phyloP scores from a whole-genome alignment of 2,113 vertebrate genomes.

The Numida meleagris region DNA sequence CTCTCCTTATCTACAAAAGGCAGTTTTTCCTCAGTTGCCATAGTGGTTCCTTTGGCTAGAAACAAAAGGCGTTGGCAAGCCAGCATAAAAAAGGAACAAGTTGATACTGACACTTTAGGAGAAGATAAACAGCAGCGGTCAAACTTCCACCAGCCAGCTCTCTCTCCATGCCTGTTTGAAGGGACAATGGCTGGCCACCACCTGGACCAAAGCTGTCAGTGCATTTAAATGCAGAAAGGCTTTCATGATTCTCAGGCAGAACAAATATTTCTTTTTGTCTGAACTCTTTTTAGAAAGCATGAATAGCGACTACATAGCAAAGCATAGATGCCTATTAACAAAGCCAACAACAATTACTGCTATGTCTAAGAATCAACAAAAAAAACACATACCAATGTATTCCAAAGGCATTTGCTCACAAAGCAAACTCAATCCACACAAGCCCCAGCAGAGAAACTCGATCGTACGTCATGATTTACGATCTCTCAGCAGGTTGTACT shows the following conservation, averaged over 20 bases:
- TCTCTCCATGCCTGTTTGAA: background rate
- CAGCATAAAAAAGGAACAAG: background rate
- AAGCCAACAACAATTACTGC: constrained; percentile 34
- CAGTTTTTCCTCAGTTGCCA: background rate
- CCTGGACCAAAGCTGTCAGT: background rate
- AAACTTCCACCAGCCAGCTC: background rate
- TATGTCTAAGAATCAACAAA: constrained; percentile 42
- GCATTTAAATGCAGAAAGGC: background rate
- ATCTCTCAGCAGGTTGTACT: constrained; percentile 62
- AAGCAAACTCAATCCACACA: constrained; percentile 48
- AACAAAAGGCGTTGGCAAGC: background rate
- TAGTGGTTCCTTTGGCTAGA: background rate
- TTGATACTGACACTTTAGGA: background rate
- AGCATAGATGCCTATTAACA: constrained; percentile 6
- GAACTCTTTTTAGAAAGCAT: background rate
- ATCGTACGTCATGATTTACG: constrained; percentile 55
- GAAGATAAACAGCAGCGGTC: background rate
- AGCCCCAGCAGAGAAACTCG: constrained; percentile 56
- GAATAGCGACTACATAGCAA: constrained; percentile 6
- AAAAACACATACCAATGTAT: background rate
- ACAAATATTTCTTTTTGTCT: constrained; percentile 18
- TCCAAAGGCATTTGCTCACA: constrained; percentile 37
- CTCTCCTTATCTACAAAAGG: background rate
- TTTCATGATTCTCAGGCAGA: background rate
- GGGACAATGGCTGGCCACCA: background rate